phyloP scores from a whole-genome alignment of 2,797 vertebrate genomes.

The Fistularia tabacaria region DNA sequence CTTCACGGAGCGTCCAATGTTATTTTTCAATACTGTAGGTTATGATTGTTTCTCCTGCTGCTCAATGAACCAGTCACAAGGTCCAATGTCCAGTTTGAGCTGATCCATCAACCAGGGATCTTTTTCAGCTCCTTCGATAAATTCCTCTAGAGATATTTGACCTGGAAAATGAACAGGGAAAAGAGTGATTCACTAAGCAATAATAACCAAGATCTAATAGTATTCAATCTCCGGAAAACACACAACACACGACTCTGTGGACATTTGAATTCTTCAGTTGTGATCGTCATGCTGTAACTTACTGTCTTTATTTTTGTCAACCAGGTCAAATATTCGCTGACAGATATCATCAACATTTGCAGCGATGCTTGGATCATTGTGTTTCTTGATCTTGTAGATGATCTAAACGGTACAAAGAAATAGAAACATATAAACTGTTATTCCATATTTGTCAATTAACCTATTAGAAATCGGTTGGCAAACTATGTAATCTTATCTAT shows the following conservation, averaged over 20 bases:
- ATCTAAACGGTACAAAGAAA: conserved; percentile 57
- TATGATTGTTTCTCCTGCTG: conserved; percentile 36
- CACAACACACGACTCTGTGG: no score
- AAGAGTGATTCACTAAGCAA: not conserved
- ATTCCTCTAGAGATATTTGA: conserved; percentile 70
- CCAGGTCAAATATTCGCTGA: conserved; percentile 67
- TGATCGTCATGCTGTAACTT: conserved; percentile 7
- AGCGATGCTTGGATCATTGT: conserved; percentile 9
- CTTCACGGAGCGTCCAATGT: no score
- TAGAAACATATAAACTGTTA: not conserved
- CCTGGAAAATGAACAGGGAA: conserved; percentile 36
- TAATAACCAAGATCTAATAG: not conserved
- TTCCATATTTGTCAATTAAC: not conserved
- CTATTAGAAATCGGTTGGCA: not conserved
- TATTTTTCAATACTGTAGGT: no score
- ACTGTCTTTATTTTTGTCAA: conserved; percentile 75
- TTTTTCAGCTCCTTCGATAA: conserved; percentile 68
- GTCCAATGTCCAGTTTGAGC: conserved; percentile 65
- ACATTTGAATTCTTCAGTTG: not conserved
- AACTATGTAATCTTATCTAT: no score
- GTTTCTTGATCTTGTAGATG: conserved; percentile 61
- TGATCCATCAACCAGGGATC: conserved; percentile 73
- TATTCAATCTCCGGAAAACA: no score
- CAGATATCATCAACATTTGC: conserved; percentile 56
- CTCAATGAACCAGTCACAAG: conserved; percentile 62